Evolutionary conservation across 2,888 invertebrate species (phyloP).

Genomic region (Eristalis pertinax): DNA sequence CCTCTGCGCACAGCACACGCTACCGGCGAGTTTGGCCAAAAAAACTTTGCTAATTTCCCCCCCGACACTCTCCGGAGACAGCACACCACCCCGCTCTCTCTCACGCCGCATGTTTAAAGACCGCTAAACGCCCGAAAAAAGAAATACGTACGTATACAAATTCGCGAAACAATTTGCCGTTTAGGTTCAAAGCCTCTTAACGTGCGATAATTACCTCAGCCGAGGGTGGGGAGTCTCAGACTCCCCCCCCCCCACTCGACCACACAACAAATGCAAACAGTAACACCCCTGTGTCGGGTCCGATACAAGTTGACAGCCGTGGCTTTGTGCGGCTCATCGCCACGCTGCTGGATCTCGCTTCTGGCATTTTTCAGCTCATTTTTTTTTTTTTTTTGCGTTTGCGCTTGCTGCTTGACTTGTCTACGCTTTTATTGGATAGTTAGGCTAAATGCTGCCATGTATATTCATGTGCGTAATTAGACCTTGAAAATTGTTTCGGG

Average conservation of each 20-base stretch:
- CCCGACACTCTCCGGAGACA: too few relatives aligned
- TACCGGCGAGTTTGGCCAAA: constrained; percentile 9
- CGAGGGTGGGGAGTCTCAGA: background rate
- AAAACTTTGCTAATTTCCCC: constrained; percentile 19
- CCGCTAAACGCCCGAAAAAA: background rate
- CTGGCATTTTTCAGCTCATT: background rate
- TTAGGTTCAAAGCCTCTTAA: constrained; percentile 33
- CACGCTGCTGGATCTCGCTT: background rate
- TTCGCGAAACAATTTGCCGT: constrained; percentile 12
- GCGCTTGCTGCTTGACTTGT: background rate
- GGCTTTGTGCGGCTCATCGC: background rate
- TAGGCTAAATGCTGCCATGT: constrained; percentile 35
- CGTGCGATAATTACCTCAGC: constrained; percentile 34
- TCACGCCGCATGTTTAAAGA: background rate
- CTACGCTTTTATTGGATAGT: constrained; percentile 47
- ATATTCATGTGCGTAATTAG: constrained; percentile 62
- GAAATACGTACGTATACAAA: background rate
- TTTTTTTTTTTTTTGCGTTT: constrained; percentile 1
- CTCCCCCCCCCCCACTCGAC: background rate
- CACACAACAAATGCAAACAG: constrained; percentile 4
- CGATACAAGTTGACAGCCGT: background rate
- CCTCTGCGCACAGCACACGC: constrained; percentile 12
- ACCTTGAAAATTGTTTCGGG: constrained; percentile 56
- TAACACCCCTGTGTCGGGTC: background rate
- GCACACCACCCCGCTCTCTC: background rate